These are phyloP conservation scores for Phlogophora meticulosa DNA, from an alignment of 2,888 invertebrate genomes.

Conservation along the genomic window DNA sequence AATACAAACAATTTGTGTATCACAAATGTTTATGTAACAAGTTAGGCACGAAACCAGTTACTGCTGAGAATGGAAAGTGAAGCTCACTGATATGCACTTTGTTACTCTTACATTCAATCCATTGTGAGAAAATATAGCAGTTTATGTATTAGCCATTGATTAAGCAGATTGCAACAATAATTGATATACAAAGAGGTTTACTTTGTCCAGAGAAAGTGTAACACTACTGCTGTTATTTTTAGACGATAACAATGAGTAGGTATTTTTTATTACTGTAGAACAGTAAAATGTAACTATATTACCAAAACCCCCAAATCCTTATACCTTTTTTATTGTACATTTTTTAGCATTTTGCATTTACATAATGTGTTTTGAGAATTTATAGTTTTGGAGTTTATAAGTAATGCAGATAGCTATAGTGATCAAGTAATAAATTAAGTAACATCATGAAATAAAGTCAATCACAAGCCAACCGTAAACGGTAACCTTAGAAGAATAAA, in stretches of 20 bases:
- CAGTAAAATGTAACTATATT: conserved; percentile 6
- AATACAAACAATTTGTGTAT: conserved; percentile 10
- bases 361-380: background rate
- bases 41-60: conserved; percentile 47
- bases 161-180: conserved; percentile 43
- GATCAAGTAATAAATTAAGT: conserved; percentile 15
- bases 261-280: conserved; percentile 8
- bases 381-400: background rate
- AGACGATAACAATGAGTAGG: conserved; percentile 22
- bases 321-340: background rate
- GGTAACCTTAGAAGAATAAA: conserved; percentile 39
- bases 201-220: conserved; percentile 31
- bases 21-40: conserved; percentile 47
- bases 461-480: conserved; percentile 3
- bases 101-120: conserved; percentile 47
- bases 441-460: conserved; percentile 10
- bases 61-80: conserved; percentile 54
- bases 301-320: conserved; percentile 5
- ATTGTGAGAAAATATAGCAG: conserved; percentile 33
- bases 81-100: conserved; percentile 38
- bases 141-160: conserved; percentile 35
- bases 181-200: conserved; percentile 28
- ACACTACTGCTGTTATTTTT: conserved; percentile 11
- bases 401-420: background rate
- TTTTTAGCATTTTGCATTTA: background rate